Conservation (phyloP, 1,140 invertebrate species). For the Mactra quadrangularis region DNA sequence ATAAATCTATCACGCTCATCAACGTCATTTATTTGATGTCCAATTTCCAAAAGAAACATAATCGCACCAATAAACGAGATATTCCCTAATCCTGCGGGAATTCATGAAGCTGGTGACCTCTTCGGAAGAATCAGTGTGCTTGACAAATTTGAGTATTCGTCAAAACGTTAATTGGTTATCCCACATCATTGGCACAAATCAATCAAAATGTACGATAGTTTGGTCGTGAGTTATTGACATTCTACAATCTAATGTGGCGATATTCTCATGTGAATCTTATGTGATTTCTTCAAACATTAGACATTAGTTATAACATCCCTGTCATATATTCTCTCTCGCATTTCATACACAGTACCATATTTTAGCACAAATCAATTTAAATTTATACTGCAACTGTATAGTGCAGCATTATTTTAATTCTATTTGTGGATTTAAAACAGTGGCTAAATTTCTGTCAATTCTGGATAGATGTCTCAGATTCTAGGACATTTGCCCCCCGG, state of each 20-base stretch:
- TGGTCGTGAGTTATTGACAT: conserved; percentile 5
- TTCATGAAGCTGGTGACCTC: conserved; percentile 35
- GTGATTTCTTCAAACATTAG: no score
- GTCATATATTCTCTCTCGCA: no score
- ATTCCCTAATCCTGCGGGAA: background rate
- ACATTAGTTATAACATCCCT: no score
- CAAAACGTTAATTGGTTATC: conserved; percentile 60
- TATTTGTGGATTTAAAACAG: no score
- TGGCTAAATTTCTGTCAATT: no score
- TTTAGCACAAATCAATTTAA: no score
- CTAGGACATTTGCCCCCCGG: no score
- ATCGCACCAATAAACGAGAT: conserved; percentile 51
- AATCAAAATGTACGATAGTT: conserved; percentile 21
- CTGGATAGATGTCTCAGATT: no score
- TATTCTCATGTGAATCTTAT: no score
- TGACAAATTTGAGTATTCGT: conserved; percentile 62
- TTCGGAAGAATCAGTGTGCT: conserved; percentile 37
- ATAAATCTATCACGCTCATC: conserved; percentile 14
- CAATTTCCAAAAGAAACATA: conserved; percentile 51
- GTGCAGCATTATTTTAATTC: no score
- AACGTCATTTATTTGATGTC: conserved; percentile 33
- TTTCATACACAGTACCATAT: no score
- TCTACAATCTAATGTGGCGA: background rate
- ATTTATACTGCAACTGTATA: no score
- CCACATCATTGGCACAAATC: conserved; percentile 45